phyloP scores from a whole-genome alignment of 2,113 vertebrate species.

The Pseudois nayaur region DNA sequence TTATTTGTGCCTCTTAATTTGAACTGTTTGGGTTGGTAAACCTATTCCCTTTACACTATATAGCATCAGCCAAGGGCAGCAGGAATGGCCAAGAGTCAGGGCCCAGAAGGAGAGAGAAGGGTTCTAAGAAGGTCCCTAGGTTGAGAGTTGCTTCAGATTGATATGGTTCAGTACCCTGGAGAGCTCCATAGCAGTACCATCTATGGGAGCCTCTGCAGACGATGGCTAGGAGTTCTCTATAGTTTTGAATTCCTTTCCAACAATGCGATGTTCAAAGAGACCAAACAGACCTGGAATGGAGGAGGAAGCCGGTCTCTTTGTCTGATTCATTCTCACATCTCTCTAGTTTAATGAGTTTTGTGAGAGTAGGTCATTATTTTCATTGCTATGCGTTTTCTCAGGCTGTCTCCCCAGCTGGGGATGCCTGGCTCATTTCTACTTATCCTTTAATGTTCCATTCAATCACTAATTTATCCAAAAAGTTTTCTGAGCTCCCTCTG shows the following conservation, averaged over 20 bases:
- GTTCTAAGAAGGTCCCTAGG: background rate
- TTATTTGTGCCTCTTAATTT: background rate
- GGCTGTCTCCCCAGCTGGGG: background rate
- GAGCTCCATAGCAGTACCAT: background rate
- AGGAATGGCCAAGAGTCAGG: background rate
- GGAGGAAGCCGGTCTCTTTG: background rate
- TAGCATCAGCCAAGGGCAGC: background rate
- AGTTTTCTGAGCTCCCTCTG: background rate
- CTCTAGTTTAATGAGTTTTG: background rate
- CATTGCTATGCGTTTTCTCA: background rate
- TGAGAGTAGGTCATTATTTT: background rate
- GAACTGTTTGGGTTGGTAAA: background rate
- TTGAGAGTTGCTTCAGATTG: background rate
- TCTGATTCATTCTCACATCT: background rate
- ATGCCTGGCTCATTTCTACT: background rate
- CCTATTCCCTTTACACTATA: background rate
- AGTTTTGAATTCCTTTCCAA: background rate
- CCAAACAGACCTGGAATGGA: background rate
- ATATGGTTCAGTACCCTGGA: slow-evolving; percentile 57
- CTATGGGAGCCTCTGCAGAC: background rate
- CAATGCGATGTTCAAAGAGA: background rate
- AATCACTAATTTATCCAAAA: background rate
- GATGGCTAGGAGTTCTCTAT: background rate
- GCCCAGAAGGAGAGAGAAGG: background rate
- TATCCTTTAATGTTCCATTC: background rate